A percentile compares a stretch with the other conserved stretches of the same genome.
These are phyloP conservation scores for human (Homo sapiens) DNA, from an alignment of 2,113 vertebrate species.

Conservation along the genomic window DNA sequence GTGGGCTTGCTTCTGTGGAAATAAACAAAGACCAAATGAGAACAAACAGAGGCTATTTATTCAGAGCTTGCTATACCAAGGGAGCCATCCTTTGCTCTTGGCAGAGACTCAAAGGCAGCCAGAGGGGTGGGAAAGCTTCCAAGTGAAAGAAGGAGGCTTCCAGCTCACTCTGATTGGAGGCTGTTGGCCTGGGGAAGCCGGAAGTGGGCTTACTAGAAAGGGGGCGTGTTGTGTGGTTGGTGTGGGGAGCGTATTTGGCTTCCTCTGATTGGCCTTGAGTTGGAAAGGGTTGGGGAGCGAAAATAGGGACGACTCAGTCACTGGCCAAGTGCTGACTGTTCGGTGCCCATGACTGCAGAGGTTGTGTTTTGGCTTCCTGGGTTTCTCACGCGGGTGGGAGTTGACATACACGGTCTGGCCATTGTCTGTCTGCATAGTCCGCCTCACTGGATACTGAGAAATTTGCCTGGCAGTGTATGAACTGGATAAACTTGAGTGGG, in stretches of 20 bases:
- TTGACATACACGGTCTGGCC: fast-evolving
- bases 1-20: background rate
- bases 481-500: background rate
- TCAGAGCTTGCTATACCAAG: background rate
- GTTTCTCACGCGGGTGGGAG: fast-evolving
- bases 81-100: too few relatives aligned
- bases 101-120: background rate
- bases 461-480: fast-evolving
- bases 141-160: too few relatives aligned
- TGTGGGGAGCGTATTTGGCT: background rate
- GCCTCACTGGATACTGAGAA: background rate
- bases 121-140: background rate
- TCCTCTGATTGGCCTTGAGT: background rate
- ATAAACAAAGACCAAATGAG: background rate
- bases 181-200: background rate
- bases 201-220: background rate
- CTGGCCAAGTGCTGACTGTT: fast-evolving
- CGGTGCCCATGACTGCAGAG: background rate
- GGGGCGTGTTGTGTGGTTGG: fast-evolving
- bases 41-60: background rate
- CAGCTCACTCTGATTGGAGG: fast-evolving
- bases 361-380: fast-evolving
- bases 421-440: fast-evolving
- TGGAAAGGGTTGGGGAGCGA: background rate
- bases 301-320: background rate